phyloP scores from a whole-genome alignment of 2,797 vertebrate genomes.

The Chelon auratus region DNA sequence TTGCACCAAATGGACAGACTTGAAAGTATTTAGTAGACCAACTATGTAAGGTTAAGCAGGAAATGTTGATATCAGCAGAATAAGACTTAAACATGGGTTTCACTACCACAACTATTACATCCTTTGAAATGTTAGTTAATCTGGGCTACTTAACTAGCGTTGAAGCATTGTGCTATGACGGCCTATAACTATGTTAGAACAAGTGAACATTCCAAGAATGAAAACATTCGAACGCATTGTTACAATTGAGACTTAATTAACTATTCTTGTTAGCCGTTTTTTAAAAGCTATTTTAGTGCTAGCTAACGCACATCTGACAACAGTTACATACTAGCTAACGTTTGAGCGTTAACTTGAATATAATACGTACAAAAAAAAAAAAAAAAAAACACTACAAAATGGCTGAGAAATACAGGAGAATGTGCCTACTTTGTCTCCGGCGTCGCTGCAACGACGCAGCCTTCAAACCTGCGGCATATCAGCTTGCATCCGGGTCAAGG shows the following conservation, averaged over 20 bases:
- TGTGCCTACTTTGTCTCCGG: slow-evolving; percentile 14
- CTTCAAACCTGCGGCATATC: not conserved
- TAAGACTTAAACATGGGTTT: not conserved
- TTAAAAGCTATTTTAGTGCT: too few species aligned
- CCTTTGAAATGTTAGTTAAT: not conserved
- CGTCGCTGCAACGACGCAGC: not conserved
- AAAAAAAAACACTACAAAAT: not conserved
- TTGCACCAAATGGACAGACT: too few species aligned
- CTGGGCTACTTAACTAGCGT: not conserved
- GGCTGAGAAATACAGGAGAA: not conserved
- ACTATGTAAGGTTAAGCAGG: not conserved
- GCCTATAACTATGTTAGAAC: not conserved
- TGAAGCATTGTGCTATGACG: not conserved
- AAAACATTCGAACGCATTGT: not conserved
- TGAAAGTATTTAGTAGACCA: not conserved
- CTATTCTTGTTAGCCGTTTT: too few species aligned
- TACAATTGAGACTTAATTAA: too few species aligned
- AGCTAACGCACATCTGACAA: not conserved
- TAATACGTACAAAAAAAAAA: not conserved
- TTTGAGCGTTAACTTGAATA: not conserved
- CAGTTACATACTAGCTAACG: too few species aligned
- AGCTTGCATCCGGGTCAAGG: not conserved
- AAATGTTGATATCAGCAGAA: too few species aligned
- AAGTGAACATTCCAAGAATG: not conserved
- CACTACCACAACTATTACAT: not conserved